A percentile compares a stretch with the other conserved stretches of the same genome.
Evolutionary conservation across 1,140 invertebrate species (phyloP).

Genomic region (Cryptotermes secundus): DNA sequence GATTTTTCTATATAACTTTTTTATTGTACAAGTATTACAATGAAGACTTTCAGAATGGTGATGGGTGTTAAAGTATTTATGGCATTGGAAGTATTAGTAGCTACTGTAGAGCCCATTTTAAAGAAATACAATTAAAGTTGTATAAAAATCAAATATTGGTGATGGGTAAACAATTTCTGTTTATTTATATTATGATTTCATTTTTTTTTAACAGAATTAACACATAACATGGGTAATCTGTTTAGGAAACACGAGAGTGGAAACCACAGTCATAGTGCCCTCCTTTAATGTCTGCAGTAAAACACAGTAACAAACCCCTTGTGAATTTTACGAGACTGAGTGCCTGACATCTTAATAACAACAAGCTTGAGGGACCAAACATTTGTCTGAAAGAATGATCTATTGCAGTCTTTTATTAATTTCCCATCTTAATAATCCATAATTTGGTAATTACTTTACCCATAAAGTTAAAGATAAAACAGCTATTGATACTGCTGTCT

Average conservation of each 20-base stretch:
- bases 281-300: not conserved
- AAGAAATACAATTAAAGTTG: not conserved
- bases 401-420: constrained; percentile 19
- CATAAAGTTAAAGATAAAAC: constrained; percentile 4
- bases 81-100: constrained; percentile 28
- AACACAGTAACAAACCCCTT: not conserved
- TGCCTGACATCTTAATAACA: constrained; percentile 26
- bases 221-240: constrained; percentile 17
- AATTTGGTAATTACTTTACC: not conserved
- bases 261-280: not conserved
- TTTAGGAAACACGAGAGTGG: not conserved
- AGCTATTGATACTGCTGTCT: not conserved
- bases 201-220: constrained; percentile 21
- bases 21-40: constrained; percentile 23
- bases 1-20: constrained; percentile 28
- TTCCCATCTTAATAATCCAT: constrained; percentile 6
- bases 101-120: constrained; percentile 19
- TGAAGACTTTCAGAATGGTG: constrained; percentile 31
- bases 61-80: constrained; percentile 34
- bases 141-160: constrained; percentile 24
- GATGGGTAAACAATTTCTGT: constrained; percentile 28
- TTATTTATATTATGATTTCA: constrained; percentile 1
- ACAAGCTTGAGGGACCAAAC: constrained; percentile 33
- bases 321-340: not conserved
- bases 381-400: constrained; percentile 22